Evolutionary conservation across 2,113 vertebrate genomes (phyloP).

Genomic region (Ibidorhyncha struthersii): DNA sequence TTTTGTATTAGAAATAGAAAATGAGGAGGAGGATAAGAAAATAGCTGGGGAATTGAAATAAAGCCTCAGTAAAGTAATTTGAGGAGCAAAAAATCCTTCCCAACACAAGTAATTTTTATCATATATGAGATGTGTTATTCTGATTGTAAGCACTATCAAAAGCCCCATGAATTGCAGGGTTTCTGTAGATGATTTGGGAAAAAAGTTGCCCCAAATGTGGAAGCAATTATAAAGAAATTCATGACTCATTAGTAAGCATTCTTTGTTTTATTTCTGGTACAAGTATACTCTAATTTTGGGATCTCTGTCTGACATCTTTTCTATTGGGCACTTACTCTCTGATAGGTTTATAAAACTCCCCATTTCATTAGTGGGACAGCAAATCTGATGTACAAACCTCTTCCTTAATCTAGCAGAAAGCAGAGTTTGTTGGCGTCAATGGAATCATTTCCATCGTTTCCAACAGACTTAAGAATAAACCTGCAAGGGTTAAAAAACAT

Average conservation of each 20-base stretch:
- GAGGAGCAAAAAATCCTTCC: conserved; percentile 73
- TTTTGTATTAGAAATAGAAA: conserved; percentile 34
- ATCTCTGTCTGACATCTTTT: background rate
- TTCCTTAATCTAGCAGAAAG: background rate
- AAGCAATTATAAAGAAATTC: conserved; percentile 80
- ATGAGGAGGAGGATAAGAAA: background rate
- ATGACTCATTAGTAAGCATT: conserved; percentile 75
- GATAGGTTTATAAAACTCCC: background rate
- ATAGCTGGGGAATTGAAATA: conserved; percentile 65
- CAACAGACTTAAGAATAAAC: background rate
- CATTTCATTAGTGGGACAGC: background rate
- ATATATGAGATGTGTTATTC: conserved; percentile 57
- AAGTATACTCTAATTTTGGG: conserved; percentile 37
- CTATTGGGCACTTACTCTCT: background rate
- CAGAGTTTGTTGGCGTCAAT: background rate
- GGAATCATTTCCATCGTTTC: background rate
- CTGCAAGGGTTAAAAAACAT: background rate
- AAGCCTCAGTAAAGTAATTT: conserved; percentile 66
- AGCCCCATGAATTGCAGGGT: background rate
- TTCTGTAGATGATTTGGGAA: conserved; percentile 60
- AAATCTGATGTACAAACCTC: background rate
- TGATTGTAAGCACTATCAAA: background rate
- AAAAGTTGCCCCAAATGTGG: conserved; percentile 71
- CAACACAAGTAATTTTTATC: conserved; percentile 67
- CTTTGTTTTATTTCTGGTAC: conserved; percentile 69